phyloP scores from a whole-genome alignment of 2,888 invertebrate genomes.

The Globia sparganii region DNA sequence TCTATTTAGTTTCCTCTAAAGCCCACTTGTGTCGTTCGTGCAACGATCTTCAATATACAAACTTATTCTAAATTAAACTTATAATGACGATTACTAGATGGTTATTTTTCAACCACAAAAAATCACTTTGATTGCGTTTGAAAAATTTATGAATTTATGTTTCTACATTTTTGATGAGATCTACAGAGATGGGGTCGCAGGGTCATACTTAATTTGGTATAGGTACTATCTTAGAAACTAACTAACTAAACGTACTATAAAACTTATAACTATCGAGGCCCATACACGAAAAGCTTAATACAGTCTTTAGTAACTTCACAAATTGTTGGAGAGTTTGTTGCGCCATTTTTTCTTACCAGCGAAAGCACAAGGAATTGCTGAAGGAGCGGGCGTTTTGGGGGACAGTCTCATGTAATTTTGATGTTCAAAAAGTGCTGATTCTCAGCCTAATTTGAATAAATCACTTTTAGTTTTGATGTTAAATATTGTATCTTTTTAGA shows the following conservation, averaged over 20 bases:
- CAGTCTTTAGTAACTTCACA: not conserved
- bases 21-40: not conserved
- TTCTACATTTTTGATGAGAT: conserved; percentile 38
- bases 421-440: no score
- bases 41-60: conserved; percentile 10
- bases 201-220: conserved; percentile 7
- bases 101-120: conserved; percentile 26
- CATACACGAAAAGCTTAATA: conserved; percentile 55
- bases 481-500: not conserved
- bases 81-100: conserved; percentile 9
- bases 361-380: no score
- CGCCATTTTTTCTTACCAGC: no score
- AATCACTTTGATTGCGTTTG: conserved; percentile 13
- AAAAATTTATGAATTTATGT: not conserved
- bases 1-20: not conserved
- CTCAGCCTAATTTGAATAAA: no score
- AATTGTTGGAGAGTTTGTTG: not conserved
- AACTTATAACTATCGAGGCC: conserved; percentile 13
- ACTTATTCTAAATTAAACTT: conserved; percentile 19
- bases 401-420: no score
- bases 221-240: not conserved
- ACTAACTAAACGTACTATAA: not conserved
- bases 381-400: no score
- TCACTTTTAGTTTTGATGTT: no score
- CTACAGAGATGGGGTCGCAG: conserved; percentile 12